phyloP scores from a whole-genome alignment of 2,113 vertebrate species.

The Argyrosomus japonicus region DNA sequence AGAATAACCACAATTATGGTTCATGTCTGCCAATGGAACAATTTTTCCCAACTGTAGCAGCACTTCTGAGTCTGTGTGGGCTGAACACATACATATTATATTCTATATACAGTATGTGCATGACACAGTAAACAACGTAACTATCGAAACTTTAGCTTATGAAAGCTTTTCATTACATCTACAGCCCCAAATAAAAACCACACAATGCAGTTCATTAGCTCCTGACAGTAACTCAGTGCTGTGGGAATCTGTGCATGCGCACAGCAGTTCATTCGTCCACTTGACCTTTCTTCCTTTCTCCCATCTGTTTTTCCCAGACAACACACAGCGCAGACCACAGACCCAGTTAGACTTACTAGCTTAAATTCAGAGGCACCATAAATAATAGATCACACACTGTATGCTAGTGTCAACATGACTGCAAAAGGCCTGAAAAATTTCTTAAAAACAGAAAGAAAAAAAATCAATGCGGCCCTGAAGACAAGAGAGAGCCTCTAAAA shows the following conservation, averaged over 20 bases:
- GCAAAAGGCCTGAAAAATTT: background rate
- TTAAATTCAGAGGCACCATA: background rate
- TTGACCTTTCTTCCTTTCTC: conserved; percentile 19
- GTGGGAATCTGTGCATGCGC: background rate
- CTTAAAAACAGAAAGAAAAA: too few relatives aligned
- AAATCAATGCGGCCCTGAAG: background rate
- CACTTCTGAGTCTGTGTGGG: background rate
- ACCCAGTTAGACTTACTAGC: background rate
- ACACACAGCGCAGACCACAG: background rate
- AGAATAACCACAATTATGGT: background rate
- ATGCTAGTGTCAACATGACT: too few relatives aligned
- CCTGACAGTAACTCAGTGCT: background rate
- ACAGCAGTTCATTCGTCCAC: conserved; percentile 2
- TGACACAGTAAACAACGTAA: background rate
- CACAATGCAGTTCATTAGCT: background rate
- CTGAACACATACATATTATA: background rate
- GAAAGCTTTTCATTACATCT: background rate
- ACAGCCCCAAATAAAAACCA: background rate
- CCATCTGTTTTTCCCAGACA: conserved; percentile 4
- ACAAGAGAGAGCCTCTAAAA: background rate
- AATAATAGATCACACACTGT: background rate
- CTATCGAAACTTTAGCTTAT: too few relatives aligned
- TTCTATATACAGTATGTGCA: background rate
- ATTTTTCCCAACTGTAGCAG: background rate
- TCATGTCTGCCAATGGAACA: background rate